Percentiles rank a stretch among this genome's conserved stretches.
These are phyloP conservation scores for Steatornis caripensis DNA, from an alignment of 2,113 vertebrate genomes.

Conservation along the genomic window DNA sequence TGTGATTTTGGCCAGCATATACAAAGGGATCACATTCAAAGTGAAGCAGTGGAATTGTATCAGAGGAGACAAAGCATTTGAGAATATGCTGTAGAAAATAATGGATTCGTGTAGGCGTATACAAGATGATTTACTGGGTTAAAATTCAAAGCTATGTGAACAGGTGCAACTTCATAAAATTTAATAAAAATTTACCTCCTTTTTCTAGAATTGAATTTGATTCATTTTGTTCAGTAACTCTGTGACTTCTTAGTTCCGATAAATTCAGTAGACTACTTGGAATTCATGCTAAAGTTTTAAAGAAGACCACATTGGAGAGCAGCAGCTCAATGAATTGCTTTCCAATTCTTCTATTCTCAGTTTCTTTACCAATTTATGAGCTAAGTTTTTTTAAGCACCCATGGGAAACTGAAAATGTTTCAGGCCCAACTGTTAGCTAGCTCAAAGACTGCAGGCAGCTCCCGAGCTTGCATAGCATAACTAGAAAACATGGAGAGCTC, in stretches of 20 bases:
- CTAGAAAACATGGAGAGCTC: neutral
- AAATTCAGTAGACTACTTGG: neutral
- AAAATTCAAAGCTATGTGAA: neutral
- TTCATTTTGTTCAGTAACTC: neutral
- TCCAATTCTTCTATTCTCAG: conserved; percentile 1
- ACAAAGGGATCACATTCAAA: conserved; percentile 13
- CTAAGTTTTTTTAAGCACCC: neutral
- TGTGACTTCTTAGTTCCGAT: neutral
- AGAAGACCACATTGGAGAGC: neutral
- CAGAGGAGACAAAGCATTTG: neutral
- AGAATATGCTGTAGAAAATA: neutral
- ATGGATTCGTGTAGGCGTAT: neutral
- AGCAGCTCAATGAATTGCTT: neutral
- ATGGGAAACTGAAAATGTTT: neutral
- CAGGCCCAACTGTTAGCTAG: neutral
- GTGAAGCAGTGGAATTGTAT: neutral
- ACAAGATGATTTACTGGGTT: neutral
- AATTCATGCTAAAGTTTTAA: neutral
- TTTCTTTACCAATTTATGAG: neutral
- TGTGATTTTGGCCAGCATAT: conserved; percentile 12
- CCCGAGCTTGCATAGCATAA: neutral
- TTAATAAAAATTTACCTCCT: neutral
- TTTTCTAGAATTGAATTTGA: neutral
- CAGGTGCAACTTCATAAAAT: neutral
- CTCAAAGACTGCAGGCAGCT: neutral